Conservation (phyloP, 2,797 vertebrate genomes). For the Propithecus deckenii region DNA sequence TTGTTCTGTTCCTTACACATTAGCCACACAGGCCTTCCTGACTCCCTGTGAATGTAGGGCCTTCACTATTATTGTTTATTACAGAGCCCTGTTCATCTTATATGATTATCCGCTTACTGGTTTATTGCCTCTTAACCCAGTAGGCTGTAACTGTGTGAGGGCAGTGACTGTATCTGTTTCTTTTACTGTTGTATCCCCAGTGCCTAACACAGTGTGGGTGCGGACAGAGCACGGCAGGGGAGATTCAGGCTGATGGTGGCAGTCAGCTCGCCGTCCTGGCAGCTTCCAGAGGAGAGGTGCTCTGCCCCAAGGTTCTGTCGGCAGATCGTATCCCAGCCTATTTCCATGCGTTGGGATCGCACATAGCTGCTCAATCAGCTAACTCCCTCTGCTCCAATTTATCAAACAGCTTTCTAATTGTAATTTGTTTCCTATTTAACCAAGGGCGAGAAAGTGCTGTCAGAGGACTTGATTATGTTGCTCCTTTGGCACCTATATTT, state of each 20-base stretch:
- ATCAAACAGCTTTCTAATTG: not conserved
- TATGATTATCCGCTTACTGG: not conserved
- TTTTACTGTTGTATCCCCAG: not conserved
- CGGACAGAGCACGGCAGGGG: not conserved
- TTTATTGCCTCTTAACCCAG: not conserved
- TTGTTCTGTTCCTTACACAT: not conserved
- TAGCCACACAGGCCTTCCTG: not conserved
- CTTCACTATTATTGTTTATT: not conserved
- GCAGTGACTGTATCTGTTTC: not conserved
- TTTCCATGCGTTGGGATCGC: accelerated
- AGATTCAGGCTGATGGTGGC: not conserved
- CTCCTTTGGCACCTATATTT: not conserved
- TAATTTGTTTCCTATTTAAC: not conserved
- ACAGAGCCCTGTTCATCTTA: too few species aligned
- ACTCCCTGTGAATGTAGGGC: not conserved
- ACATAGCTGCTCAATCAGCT: not conserved
- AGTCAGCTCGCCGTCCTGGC: not conserved
- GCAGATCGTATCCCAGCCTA: too few species aligned
- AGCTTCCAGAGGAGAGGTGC: not conserved
- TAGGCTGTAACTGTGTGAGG: not conserved
- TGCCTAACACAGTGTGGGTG: not conserved
- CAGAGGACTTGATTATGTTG: not conserved
- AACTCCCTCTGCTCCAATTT: not conserved
- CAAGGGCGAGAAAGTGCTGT: not conserved
- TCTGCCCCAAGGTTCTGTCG: not conserved